These are phyloP conservation scores for Glaucopsyche alexis DNA, from an alignment of 2,888 invertebrate genomes.

Conservation along the genomic window DNA sequence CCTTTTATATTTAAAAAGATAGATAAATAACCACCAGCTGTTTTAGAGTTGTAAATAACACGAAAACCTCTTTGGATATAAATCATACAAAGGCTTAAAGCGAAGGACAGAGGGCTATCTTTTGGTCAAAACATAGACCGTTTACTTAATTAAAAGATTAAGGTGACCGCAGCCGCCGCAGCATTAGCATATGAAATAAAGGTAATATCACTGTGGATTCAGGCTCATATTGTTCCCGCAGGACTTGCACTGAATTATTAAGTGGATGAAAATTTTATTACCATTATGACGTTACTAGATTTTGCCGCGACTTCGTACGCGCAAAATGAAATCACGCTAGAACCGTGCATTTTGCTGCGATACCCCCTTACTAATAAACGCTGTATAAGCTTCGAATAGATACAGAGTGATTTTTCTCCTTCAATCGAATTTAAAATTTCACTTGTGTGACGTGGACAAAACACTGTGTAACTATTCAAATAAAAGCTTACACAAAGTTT, in stretches of 20 bases:
- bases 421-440: too few species aligned
- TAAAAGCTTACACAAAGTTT: too few species aligned
- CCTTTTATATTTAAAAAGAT: too few species aligned
- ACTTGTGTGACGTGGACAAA: too few species aligned
- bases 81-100: not conserved
- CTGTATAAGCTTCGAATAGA: too few species aligned
- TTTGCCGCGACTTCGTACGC: not conserved
- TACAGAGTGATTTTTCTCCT: too few species aligned
- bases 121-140: constrained; percentile 40
- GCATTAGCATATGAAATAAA: constrained; percentile 54
- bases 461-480: too few species aligned
- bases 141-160: constrained; percentile 65
- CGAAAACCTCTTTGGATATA: not conserved
- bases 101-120: constrained; percentile 49
- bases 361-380: too few species aligned
- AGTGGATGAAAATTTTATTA: constrained; percentile 3
- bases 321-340: too few species aligned
- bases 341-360: too few species aligned
- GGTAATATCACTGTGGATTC: constrained; percentile 44
- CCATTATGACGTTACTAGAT: constrained; percentile 2
- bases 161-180: constrained; percentile 54
- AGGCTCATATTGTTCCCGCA: constrained; percentile 5
- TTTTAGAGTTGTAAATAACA: not conserved
- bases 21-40: too few species aligned
- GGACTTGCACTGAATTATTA: constrained; percentile 17